A percentile compares a stretch with the other conserved stretches of the same genome.
These are phyloP conservation scores for Agonopterix subpropinquella DNA, from an alignment of 2,888 invertebrate genomes.

Conservation along the genomic window DNA sequence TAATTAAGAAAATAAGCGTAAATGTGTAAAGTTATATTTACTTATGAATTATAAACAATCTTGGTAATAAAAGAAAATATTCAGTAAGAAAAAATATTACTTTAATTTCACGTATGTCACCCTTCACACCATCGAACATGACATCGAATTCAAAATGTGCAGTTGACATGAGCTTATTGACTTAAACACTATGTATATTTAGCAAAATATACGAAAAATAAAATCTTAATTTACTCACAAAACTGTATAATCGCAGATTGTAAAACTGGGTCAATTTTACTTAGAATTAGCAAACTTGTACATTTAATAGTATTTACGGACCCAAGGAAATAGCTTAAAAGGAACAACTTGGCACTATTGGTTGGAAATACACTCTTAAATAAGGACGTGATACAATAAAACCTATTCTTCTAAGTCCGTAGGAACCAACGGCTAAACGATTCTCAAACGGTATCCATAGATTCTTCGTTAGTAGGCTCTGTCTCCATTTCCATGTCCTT, in stretches of 20 bases:
- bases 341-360: slow-evolving; percentile 51
- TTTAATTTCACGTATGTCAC: slow-evolving; percentile 1
- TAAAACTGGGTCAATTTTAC: no score
- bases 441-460: slow-evolving; percentile 68
- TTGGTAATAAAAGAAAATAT: background rate
- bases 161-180: background rate
- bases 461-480: slow-evolving; percentile 60
- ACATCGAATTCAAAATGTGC: slow-evolving; percentile 3
- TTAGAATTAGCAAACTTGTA: no score
- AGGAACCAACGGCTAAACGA: slow-evolving; percentile 31
- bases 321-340: slow-evolving; percentile 19
- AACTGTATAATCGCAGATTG: no score
- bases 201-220: background rate
- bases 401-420: slow-evolving; percentile 27
- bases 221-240: background rate
- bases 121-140: background rate
- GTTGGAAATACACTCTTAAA: slow-evolving; percentile 31
- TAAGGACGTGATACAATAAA: slow-evolving; percentile 27
- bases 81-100: slow-evolving; percentile 7
- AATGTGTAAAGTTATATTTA: no score
- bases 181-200: background rate
- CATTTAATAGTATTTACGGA: no score
- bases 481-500: slow-evolving; percentile 76
- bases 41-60: no score
- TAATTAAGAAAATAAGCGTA: background rate